Percentiles rank a stretch among this genome's conserved stretches.
phyloP scores from a whole-genome alignment of 1,140 invertebrate species.

The Babylonia areolata region DNA sequence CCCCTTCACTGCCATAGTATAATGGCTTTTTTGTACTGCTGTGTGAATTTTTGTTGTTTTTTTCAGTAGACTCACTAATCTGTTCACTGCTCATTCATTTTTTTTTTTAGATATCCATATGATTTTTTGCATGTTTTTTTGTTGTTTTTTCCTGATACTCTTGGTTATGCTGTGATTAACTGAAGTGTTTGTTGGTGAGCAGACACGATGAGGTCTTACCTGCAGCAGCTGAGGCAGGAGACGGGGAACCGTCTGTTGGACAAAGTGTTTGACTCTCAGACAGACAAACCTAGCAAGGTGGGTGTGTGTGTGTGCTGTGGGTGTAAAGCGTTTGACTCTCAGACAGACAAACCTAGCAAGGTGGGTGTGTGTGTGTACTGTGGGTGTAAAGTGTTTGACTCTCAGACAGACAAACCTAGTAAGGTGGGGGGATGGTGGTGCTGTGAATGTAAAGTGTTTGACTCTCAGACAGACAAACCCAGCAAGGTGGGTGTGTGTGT shows the following conservation, averaged over 20 bases:
- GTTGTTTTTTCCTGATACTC: too few relatives aligned
- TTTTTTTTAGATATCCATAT: too few relatives aligned
- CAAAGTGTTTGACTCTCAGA: constrained; percentile 91
- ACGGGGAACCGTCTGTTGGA: constrained; percentile 93
- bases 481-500: constrained; percentile 75
- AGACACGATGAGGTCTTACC: constrained; percentile 94
- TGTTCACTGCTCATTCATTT: too few relatives aligned
- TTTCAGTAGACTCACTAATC: too few relatives aligned
- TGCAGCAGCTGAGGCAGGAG: constrained; percentile 96
- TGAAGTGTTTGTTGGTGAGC: too few relatives aligned
- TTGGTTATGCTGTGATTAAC: too few relatives aligned
- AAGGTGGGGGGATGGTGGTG: constrained; percentile 77
- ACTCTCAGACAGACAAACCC: constrained; percentile 75
- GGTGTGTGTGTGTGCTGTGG: neutral
- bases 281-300: constrained; percentile 95
- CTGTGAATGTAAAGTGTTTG: constrained; percentile 84
- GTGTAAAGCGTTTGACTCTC: constrained; percentile 88
- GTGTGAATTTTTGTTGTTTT: too few relatives aligned
- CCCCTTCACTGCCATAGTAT: too few relatives aligned
- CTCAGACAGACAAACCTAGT: constrained; percentile 94
- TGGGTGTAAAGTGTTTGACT: constrained; percentile 86
- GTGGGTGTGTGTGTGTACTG: constrained; percentile 79
- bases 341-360: constrained; percentile 96
- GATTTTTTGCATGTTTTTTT: too few relatives aligned
- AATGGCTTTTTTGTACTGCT: too few relatives aligned